phyloP scores from a whole-genome alignment of 2,113 vertebrate genomes.

The Ranitomeya imitator region DNA sequence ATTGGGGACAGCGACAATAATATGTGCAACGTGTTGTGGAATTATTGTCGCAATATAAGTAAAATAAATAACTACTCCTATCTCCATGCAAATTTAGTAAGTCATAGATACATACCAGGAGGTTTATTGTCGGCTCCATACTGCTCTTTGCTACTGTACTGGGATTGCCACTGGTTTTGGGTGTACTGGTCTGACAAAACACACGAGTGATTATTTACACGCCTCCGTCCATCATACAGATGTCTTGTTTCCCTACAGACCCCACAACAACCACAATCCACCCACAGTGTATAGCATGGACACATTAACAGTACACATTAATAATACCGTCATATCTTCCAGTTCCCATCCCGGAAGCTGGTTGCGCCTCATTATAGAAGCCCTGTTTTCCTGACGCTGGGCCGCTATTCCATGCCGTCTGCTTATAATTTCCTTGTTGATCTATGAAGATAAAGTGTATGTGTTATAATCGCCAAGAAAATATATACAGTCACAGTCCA shows the following conservation, averaged over 20 bases:
- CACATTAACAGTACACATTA: background rate
- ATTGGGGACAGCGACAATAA: no score
- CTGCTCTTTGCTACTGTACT: background rate
- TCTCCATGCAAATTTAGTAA: no score
- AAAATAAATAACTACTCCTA: no score
- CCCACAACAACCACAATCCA: no score
- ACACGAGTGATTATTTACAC: background rate
- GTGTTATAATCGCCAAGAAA: background rate
- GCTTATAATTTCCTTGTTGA: background rate
- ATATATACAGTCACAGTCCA: background rate
- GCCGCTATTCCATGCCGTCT: background rate
- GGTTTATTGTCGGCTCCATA: background rate
- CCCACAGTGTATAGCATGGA: no score
- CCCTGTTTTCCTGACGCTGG: background rate
- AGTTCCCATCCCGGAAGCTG: background rate
- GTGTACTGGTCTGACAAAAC: background rate
- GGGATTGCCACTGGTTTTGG: background rate
- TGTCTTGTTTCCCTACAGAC: background rate
- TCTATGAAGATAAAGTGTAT: background rate
- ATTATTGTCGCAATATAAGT: no score
- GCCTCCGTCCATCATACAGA: background rate
- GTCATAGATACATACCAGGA: background rate
- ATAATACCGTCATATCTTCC: slow-evolving; percentile 4
- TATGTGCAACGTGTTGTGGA: no score
- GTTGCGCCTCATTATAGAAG: background rate